Base-by-base conservation (phyloP, 2,888 invertebrate genomes). In the Netelia virgata region DNA sequence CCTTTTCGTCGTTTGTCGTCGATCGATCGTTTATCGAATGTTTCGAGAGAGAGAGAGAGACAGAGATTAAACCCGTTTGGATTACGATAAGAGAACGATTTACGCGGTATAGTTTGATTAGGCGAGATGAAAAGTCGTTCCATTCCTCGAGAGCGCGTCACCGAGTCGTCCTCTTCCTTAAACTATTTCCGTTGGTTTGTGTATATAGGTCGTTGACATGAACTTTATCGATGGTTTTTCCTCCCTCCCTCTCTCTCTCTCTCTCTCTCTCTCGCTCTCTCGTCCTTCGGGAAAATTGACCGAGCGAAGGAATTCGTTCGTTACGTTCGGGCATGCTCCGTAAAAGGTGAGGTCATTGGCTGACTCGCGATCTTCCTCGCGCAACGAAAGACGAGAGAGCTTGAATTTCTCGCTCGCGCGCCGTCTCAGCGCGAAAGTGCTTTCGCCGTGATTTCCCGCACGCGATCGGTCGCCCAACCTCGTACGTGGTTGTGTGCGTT, bases 371-470 rank as follows among this genome's bases (percentile, higher is more conserved):
- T 75, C 50, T 20, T 16, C 50, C 18, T 3, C 63, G 18, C 36
- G 36, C 36, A 36, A 36, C 36, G 36, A 72, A 66, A 76, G 18
- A 53, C 50, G 53, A 43, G 53, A 43, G 23, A 75, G 16, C 57
- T 70, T 68, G 64, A 66, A 79, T 36, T 64, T 69, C 69, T 63
- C 68, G 78, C 61, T 55, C 57, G 28, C 74, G 50, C 80, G 74
- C 14, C 72, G 57, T 75, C 80, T 64, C 72, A 72, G 78, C 72
- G 68, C 80, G 91, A 91, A 91, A 91, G 91, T 91, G 91, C 90
- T 91, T 91, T 91, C 91, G 88, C 90, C 87, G 88, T 87, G 86
- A 87, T 90, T 90, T 90, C 88, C 87, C 89, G 86, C 87, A 86
- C 82, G 86, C 84, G 76, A 85, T 81, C 83, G 20, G 36, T 69